Base-by-base conservation (phyloP, 53 echinoderm and acorn worm species). In the Patiria pectinifera region DNA sequence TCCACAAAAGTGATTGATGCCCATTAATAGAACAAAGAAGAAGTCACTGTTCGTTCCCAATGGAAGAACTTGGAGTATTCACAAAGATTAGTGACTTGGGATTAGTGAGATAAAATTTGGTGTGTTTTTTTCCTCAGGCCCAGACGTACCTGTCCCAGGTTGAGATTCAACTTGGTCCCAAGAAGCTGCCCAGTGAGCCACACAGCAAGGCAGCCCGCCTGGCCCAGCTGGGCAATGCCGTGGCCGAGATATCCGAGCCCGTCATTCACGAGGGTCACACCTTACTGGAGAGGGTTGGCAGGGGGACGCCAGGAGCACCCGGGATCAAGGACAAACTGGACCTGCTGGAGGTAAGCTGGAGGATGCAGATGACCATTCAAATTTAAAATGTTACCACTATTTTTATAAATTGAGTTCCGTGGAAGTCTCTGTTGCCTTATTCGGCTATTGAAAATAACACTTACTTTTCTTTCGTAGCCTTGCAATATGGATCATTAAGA, bases 171-270 rank as follows among this genome's bases (percentile, higher is more conserved):
- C 91, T 98, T 14, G 84, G 91, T 48, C 93, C 91, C 45, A 82
- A 93, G 58, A 85, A 94, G 53, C 92, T 96, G 25, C 97, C 99
- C 44, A 89, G 91, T 85, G 96, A 98, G 78, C 93, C 93, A 3
- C 83, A 92, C 82, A 83, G 94, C 71, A 89, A 89, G 85, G 85
- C 93, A 13, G 94, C 96, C 76, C 83, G 95, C 72, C 84, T 96
- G 19, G 91, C 92, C 2, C 94, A 95, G 59, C 93, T 97, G 47
- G 94, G 95, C 85, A 94, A 93, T 61, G 96, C 97, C 66, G 96
- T 97, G 74, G 92, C 95, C 58, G 97, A 97, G 91, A 97, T 96
- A 87, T 92, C 96, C 7, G 94, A 94, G 35, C 99, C 99, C 0
- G 96, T 98, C 76, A 83, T 97, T 45, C 75, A 86, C 21, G 97